These are phyloP conservation scores for Rhombomys opimus DNA, from an alignment of 2,113 vertebrate genomes.

Conservation along the genomic window DNA sequence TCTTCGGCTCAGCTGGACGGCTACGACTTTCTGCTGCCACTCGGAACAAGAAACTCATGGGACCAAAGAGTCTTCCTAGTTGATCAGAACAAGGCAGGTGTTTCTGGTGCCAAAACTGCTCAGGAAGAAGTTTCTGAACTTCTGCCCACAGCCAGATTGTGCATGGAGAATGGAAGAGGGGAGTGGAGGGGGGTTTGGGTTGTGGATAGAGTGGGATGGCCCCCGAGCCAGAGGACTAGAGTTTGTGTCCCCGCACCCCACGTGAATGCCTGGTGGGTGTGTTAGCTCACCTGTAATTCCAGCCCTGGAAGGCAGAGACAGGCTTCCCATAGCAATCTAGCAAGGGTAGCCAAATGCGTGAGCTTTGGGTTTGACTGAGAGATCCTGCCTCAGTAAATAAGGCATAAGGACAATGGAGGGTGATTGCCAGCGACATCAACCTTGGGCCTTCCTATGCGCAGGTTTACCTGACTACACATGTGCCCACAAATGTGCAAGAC, in stretches of 20 bases:
- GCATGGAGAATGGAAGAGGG: constrained; percentile 22
- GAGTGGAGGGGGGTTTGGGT: background rate
- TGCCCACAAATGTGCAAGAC: background rate
- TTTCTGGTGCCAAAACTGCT: background rate
- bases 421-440: background rate
- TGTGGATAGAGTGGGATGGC: background rate
- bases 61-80: background rate
- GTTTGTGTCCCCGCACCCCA: background rate
- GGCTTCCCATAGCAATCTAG: background rate
- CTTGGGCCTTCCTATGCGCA: too few relatives aligned
- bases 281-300: background rate
- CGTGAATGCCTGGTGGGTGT: background rate
- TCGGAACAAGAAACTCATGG: background rate
- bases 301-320: background rate
- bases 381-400: background rate
- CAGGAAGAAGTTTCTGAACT: background rate
- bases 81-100: constrained; percentile 45
- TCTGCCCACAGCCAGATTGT: constrained; percentile 28
- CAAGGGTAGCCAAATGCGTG: background rate
- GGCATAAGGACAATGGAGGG: background rate
- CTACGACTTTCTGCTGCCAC: background rate
- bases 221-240: background rate
- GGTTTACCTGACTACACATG: too few relatives aligned
- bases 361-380: background rate
- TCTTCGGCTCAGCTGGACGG: constrained; percentile 41